Conservation (phyloP, 2,113 vertebrate genomes). For the Nettapus auritus region DNA sequence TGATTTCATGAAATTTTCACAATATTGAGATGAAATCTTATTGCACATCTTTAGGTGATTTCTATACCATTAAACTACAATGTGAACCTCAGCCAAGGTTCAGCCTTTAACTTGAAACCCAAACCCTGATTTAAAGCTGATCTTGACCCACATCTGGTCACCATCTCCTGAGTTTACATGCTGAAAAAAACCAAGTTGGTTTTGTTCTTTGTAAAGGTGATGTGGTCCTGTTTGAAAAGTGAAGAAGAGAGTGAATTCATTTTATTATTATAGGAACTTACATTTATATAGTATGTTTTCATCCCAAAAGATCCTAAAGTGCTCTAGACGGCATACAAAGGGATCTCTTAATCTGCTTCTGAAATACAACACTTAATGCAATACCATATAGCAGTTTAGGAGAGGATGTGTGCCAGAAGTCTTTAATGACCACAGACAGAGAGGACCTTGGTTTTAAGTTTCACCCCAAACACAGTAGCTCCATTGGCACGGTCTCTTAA, state of each 20-base stretch:
- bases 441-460: constrained; percentile 9
- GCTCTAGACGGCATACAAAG: neutral
- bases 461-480: neutral
- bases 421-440: neutral
- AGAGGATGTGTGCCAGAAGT: neutral
- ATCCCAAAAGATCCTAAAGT: neutral
- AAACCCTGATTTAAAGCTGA: neutral
- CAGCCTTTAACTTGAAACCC: constrained; percentile 8
- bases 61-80: neutral
- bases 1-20: neutral
- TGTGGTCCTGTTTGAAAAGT: neutral
- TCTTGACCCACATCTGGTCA: neutral
- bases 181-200: neutral
- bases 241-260: neutral
- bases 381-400: neutral
- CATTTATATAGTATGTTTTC: neutral
- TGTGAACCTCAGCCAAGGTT: neutral
- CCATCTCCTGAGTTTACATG: neutral
- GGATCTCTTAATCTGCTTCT: neutral
- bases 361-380: neutral
- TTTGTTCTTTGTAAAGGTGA: neutral
- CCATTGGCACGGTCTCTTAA: neutral
- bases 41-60: neutral
- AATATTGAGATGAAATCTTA: neutral
- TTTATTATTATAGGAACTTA: neutral